Conservation (phyloP, 2,797 vertebrate genomes). For the Caiman crocodilus region DNA sequence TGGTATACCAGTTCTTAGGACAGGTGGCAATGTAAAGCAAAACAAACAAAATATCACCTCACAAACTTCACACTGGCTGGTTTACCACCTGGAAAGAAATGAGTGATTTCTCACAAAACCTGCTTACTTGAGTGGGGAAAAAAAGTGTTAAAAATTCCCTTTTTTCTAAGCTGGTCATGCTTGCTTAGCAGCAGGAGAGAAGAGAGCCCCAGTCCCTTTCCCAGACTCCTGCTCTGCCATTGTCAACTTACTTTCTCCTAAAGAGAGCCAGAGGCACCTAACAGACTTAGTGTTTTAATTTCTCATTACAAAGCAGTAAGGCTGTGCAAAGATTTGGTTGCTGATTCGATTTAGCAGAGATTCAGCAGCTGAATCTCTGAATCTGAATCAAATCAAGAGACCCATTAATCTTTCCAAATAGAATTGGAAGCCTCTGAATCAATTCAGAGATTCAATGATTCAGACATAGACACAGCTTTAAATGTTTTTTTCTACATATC, state of each 20-base stretch:
- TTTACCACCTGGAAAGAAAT: background rate
- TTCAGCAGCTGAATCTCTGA: too few relatives aligned
- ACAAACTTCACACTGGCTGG: background rate
- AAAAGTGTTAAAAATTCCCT: too few relatives aligned
- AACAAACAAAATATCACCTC: background rate
- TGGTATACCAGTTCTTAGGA: background rate
- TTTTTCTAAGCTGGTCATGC: background rate
- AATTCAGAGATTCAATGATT: too few relatives aligned
- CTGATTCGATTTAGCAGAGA: too few relatives aligned
- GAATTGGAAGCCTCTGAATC: too few relatives aligned
- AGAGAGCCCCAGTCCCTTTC: background rate
- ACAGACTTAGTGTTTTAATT: background rate
- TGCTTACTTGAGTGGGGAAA: background rate
- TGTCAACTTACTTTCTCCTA: background rate
- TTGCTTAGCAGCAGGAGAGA: background rate
- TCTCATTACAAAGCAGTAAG: background rate
- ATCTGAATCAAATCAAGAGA: too few relatives aligned
- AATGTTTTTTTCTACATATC: too few relatives aligned
- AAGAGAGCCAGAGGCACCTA: background rate
- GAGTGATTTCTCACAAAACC: background rate
- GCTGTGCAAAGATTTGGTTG: too few relatives aligned
- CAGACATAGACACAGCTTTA: too few relatives aligned
- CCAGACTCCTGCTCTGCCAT: background rate
- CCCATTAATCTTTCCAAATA: too few relatives aligned
- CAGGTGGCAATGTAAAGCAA: background rate